Base-by-base conservation (phyloP, 2,113 vertebrate species). In the Opisthocomus hoazin region DNA sequence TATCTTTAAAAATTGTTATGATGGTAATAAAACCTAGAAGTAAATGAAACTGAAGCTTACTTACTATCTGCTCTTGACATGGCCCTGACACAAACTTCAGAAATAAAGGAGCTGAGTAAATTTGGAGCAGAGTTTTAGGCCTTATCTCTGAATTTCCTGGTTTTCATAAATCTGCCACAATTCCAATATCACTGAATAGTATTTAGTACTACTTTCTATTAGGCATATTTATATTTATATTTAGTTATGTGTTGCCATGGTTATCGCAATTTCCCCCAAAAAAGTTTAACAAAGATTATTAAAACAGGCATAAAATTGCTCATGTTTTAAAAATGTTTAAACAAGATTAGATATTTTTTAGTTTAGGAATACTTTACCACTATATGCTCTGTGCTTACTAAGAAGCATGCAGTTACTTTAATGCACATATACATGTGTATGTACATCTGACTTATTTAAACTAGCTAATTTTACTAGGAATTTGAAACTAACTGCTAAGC, bases 41-140 rank as follows among this genome's bases (percentile, higher is more conserved):
- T 63, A 85, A 85, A 56, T 56, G n/a, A 96, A 95, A 93, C 57
- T 50, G 65, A 86, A 57, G 46, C 5, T 27, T 81, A 27, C 14
- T 65, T 39, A 71, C 9, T 64, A 12, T 54, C 13, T 79, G 20
- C 13, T 69, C 34, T 51, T 86, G 50, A 58, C 1, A 34, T 15
- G 22, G 32, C 11, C 75, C 53, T 82, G 17, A 65, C 30, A 63
- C 9, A 50, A 13, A 14, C 43, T 48, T 76, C 73, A 53, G 27
- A 82, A 87, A 53, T 29, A 76, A 56, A 22, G 2, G 14, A 81
- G 15, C 20, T 54, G 32, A 75, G 12, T 12, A 84, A 69, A 71
- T 61, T 2, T 53, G 23, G 7, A 37, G 32, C 61, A 17, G 22
- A 60, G 24, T 46, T 66, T 51, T 48, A 84, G 34, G 7, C 5